Base-by-base conservation (phyloP, 1,140 invertebrate species). In the Drosophila hydei region DNA sequence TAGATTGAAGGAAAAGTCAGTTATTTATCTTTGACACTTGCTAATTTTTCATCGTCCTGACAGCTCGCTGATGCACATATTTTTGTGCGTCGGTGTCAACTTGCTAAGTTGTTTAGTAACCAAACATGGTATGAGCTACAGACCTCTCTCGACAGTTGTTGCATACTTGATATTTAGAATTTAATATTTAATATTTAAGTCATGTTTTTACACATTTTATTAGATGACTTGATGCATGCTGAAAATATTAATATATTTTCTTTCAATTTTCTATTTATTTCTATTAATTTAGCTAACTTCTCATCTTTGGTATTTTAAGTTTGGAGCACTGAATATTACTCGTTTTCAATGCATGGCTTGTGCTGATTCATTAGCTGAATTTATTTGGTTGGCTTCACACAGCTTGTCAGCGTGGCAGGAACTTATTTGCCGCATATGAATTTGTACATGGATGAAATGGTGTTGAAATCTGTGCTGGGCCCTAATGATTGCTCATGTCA, bases 11-110 rank as follows among this genome's bases (percentile, higher is more conserved):
- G 45, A 45, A 36, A 38, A 73, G 72, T 84, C 72, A 33, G 36
- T 70, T 90, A 88, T 90, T 90, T 90, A 88, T 88, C 88, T 90
- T 90, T 88, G 79, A 78, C 88, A 90, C 88, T 90, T 90, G 83
- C 89, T 90, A 90, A 90, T 90, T 90, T 87, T 80, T 81, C 73
- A 33, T 33, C 30, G 30, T 33, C 67, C 47, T 65, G 73, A 71
- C 80, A 77, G 43, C 62, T 89, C 80, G 43, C 62, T 89, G 85
- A 79, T 75, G 78, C 76, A 83, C 85, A 87, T 90, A 83, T 84
- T 75, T 84, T 72, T 64, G 47, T 61, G 14, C 55, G 73, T 61
- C 72, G 77, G 78, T 88, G 88, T 90, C 79, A 90, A 84, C 88
- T 88, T 84, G 70, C 68, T 90, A 90, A 90, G 79, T 90, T 90